Percentiles rank a stretch among this genome's conserved stretches.
phyloP scores from a whole-genome alignment of 2,113 vertebrate species.

The Hippocampus barbouri region DNA sequence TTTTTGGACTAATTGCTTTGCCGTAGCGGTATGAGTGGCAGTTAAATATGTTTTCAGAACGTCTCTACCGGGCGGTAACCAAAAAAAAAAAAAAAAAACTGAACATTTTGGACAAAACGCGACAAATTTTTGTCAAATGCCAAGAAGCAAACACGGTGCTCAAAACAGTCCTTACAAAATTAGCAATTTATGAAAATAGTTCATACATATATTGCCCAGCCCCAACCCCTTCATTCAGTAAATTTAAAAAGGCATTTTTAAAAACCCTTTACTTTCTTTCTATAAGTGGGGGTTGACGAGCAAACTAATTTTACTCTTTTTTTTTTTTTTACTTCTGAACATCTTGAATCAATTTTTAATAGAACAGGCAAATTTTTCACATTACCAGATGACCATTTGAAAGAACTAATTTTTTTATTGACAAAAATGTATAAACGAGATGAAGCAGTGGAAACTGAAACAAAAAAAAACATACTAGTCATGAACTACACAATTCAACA shows the following conservation, averaged over 20 bases:
- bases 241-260: no score
- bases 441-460: not conserved
- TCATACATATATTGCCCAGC: no score
- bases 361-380: not conserved
- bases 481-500: constrained; percentile 54
- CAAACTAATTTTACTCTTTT: no score
- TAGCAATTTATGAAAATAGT: no score
- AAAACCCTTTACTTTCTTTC: no score
- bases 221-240: no score
- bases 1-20: constrained; percentile 2
- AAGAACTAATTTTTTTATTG: not conserved
- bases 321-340: no score
- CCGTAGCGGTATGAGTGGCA: not conserved
- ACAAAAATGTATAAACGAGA: not conserved
- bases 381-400: not conserved
- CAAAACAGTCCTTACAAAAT: no score
- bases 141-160: no score
- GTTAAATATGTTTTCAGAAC: accelerated
- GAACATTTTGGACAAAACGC: no score
- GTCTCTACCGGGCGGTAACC: not conserved
- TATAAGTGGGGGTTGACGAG: no score
- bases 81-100: not conserved
- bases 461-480: constrained; percentile 25
- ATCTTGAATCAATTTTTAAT: not conserved
- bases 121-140: no score